Percentiles rank a stretch among this genome's conserved stretches.
These are phyloP conservation scores for Peromyscus nudipes DNA, from an alignment of 2,797 vertebrate species.

Conservation along the genomic window DNA sequence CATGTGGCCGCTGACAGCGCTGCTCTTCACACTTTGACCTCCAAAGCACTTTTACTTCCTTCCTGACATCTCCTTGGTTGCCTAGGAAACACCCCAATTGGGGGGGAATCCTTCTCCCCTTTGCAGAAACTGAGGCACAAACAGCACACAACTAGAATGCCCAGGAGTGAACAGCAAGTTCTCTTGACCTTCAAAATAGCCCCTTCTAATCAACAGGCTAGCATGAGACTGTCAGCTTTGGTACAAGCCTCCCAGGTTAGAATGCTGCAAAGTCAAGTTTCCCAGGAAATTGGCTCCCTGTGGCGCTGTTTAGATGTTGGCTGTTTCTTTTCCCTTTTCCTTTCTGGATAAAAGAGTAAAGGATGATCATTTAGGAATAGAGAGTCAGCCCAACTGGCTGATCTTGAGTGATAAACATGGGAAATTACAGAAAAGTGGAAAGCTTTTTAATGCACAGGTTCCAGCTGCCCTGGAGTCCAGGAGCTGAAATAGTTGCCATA, in stretches of 20 bases:
- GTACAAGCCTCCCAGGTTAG: background rate
- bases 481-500: conserved; percentile 82
- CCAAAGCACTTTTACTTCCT: background rate
- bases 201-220: background rate
- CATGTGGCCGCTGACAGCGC: background rate
- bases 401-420: conserved; percentile 85
- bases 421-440: conserved; percentile 86
- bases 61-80: background rate
- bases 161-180: too few species aligned
- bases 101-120: background rate
- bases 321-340: conserved; percentile 66
- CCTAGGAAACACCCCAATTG: background rate
- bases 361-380: conserved; percentile 79
- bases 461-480: conserved; percentile 76
- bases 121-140: conserved; percentile 2
- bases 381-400: conserved; percentile 85
- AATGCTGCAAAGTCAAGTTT: conserved; percentile 57
- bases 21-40: background rate
- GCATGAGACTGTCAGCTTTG: background rate
- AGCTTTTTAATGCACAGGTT: conserved; percentile 84
- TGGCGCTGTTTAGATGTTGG: conserved; percentile 44
- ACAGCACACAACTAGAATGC: background rate
- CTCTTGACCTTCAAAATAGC: background rate
- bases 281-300: conserved; percentile 55
- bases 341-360: conserved; percentile 78